Base-by-base conservation (phyloP, 2,113 vertebrate genomes). In the Pelobates fuscus region DNA sequence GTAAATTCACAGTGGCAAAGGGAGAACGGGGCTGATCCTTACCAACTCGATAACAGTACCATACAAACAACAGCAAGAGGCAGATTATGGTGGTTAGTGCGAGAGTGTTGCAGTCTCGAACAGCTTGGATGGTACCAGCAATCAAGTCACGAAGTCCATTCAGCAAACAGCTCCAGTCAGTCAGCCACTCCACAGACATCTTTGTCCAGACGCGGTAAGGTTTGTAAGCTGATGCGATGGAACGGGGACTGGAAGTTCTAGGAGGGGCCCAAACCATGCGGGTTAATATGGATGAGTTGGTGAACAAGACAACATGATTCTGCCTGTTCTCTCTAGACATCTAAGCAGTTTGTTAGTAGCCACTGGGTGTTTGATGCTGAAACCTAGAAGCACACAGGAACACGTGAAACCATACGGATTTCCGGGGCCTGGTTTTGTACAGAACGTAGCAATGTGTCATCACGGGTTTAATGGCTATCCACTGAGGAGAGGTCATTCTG, bases 41-140 rank as follows among this genome's bases (percentile, higher is more conserved):
- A 75, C 97, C 97, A 61, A 99, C 93, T n/a, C 94, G 92, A 85
- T 98, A 98, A 70, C 96, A 99, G 82, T 99, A 98, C 97, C 97
- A 99, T 78, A 96, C 83, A 0, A 99, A 98, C 10, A 99, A 89
- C 69, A 96, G 81, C 71, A 94, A 84, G 55, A 98, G 88, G 84
- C 95, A 93, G 81, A 91, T 89, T 49, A 90, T 94, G 0, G 93
- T 91, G 24, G 87, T 88, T 0, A 94, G 81, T 0, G 95, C 96
- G 0, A 88, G 86, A 79, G 90, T 78, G 81, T 98, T 93, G 1
- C 96, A 98, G 83, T 98, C 96, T 73, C 96, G 90, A 77, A 98
- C 89, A 0, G 95, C 94, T 84, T 98, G 96, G 87, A 98, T 94
- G 78, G 92, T 92, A 0, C 91, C 89, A 23, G 93, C 95, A 3